These are phyloP conservation scores for Thunnus albacares DNA, from an alignment of 2,797 vertebrate species.

Conservation along the genomic window DNA sequence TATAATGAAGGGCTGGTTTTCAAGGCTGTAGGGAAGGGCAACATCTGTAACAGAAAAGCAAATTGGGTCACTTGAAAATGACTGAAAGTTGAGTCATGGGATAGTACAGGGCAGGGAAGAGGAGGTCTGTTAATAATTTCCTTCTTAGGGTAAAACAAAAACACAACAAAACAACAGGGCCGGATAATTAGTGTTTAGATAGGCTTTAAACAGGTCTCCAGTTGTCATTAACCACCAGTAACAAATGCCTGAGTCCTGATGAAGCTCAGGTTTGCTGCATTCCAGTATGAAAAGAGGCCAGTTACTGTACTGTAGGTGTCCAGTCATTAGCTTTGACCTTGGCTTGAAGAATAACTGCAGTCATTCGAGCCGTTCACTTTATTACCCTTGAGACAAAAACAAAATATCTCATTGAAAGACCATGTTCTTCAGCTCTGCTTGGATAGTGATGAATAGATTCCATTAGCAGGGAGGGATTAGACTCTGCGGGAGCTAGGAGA, in stretches of 20 bases:
- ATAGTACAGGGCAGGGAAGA: constrained; percentile 27
- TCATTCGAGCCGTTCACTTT: constrained; percentile 53
- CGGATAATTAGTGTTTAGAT: constrained; percentile 78
- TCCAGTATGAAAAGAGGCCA: constrained; percentile 51
- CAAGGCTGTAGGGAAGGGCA: constrained; percentile 36
- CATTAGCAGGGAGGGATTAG: constrained; percentile 37
- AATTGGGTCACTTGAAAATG: constrained; percentile 68
- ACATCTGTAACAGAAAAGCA: constrained; percentile 63
- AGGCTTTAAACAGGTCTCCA: constrained; percentile 72
- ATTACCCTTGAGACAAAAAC: constrained; percentile 67
- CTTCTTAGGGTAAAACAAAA: constrained; percentile 75
- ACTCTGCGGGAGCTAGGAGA: constrained; percentile 51
- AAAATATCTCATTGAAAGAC: constrained; percentile 57
- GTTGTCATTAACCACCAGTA: constrained; percentile 63
- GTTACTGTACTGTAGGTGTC: constrained; percentile 45
- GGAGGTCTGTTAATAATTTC: constrained; percentile 81
- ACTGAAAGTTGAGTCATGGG: constrained; percentile 66
- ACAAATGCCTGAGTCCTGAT: constrained; percentile 52
- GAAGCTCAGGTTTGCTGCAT: constrained; percentile 57
- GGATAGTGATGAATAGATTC: constrained; percentile 62
- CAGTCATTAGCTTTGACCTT: constrained; percentile 65
- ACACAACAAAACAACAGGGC: constrained; percentile 79
- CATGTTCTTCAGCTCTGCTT: constrained; percentile 43
- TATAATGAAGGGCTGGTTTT: constrained; percentile 27
- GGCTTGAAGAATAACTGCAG: constrained; percentile 24